Evolutionary conservation across 2,797 vertebrate species (phyloP).

Genomic region (Martes flavigula): DNA sequence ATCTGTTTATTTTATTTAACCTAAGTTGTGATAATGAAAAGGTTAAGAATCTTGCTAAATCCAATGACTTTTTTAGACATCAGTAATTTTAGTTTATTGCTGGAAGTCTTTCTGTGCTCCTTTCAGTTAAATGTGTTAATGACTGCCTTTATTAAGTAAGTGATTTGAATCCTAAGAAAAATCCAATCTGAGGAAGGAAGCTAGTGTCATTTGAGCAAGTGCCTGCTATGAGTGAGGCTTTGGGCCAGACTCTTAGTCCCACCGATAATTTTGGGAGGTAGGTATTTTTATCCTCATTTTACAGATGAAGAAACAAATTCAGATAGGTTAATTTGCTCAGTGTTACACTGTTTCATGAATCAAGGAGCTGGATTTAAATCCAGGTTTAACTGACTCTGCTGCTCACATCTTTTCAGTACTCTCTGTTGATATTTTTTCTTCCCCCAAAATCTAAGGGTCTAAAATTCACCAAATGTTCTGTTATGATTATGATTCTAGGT

Average conservation of each 20-base stretch:
- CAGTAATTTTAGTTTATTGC: constrained; percentile 57
- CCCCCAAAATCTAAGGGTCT: constrained; percentile 60
- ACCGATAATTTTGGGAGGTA: constrained; percentile 57
- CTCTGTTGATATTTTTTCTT: constrained; percentile 54
- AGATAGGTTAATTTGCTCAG: background rate
- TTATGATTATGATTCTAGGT: constrained; percentile 54
- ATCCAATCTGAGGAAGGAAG: constrained; percentile 47
- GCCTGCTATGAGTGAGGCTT: background rate
- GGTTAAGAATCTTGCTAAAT: constrained; percentile 61
- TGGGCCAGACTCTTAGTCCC: constrained; percentile 12
- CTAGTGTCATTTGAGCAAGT: constrained; percentile 60
- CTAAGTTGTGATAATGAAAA: constrained; percentile 52
- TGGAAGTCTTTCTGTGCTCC: constrained; percentile 67
- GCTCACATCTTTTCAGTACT: constrained; percentile 22
- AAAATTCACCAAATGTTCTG: constrained; percentile 60
- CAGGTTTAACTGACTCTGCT: constrained; percentile 31
- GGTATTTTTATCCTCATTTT: constrained; percentile 20
- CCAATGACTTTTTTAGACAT: constrained; percentile 64
- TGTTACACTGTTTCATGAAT: constrained; percentile 3
- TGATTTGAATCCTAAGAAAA: constrained; percentile 76
- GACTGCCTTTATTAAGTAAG: constrained; percentile 77
- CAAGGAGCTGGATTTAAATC: constrained; percentile 50
- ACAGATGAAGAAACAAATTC: constrained; percentile 25
- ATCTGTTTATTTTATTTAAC: constrained; percentile 64
- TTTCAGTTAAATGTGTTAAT: constrained; percentile 77